A percentile compares a stretch with the other conserved stretches of the same genome.
Conservation (phyloP, 2,888 invertebrate species). For the Electrophaes corylata region DNA sequence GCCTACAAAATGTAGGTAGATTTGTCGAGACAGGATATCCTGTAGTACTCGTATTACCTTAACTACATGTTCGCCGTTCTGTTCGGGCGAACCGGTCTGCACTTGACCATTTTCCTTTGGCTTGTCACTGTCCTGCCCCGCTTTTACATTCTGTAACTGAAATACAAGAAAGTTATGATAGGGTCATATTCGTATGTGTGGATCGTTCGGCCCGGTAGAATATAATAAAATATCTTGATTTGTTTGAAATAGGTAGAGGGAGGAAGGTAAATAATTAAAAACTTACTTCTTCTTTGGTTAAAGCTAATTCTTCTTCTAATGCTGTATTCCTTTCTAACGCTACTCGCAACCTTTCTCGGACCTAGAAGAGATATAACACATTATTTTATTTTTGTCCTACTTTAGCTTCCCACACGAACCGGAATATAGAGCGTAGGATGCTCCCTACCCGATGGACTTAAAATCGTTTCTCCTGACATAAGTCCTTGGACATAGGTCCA, state of each 20-base stretch:
- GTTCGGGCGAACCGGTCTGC: slow-evolving; percentile 83
- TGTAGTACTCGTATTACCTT: slow-evolving; percentile 80
- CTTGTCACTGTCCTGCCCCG: slow-evolving; percentile 85
- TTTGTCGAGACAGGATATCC: background rate
- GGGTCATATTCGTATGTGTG: too few relatives aligned
- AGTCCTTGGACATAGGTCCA: too few relatives aligned
- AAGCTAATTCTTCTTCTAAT: slow-evolving; percentile 97
- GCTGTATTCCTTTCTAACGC: slow-evolving; percentile 97
- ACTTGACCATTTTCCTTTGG: slow-evolving; percentile 93
- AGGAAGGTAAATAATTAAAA: background rate
- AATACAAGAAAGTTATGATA: background rate
- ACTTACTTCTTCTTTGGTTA: slow-evolving; percentile 97
- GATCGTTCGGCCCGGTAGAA: too few relatives aligned
- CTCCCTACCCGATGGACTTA: too few relatives aligned
- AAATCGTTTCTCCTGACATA: too few relatives aligned
- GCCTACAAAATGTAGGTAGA: too few relatives aligned
- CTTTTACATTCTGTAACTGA: slow-evolving; percentile 93
- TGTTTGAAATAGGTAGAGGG: too few relatives aligned
- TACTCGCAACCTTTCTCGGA: slow-evolving; percentile 97
- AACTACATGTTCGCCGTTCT: slow-evolving; percentile 81
- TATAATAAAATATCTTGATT: too few relatives aligned
- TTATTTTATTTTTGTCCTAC: background rate
- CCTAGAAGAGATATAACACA: slow-evolving; percentile 81
- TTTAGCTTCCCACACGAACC: too few relatives aligned
- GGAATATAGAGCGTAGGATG: too few relatives aligned